Base-by-base conservation (phyloP, 1,140 invertebrate species). In the Cepaea nemoralis region DNA sequence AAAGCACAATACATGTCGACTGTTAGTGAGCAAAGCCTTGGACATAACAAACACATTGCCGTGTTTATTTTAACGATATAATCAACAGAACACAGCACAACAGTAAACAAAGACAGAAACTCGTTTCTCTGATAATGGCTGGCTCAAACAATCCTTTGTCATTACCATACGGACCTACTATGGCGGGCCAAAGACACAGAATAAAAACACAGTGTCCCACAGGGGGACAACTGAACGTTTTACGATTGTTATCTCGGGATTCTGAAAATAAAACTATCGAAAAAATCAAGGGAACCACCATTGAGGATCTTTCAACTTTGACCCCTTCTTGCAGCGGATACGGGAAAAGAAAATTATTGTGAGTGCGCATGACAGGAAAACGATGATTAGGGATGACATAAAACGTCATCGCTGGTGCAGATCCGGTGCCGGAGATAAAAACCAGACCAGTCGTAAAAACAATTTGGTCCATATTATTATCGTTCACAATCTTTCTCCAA, bases 401-500 rank as follows among this genome's bases (percentile, higher is more conserved):
- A 48, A 74, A 74, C 42, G 71, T 74, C 71, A 74, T 74, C 71
- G 71, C 59, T 14, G 31, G 27, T 45, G 42, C 39, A 74, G 71
- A 74, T 74, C 48, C 6, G 22, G 42, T 31, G 39, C 27, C 42
- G 10, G 8, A n/a, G 71, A 74, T 74, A 45, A 33, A 74, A 42
- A 74, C 71, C 71, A 74, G 71, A 50, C 71, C 40, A n/a, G 42
- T 19, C 40, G 42, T 74, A 74, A 74, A 74, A 74, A 74, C 71
- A 74, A 74, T 74, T 74, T 42, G 71, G 42, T 70, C 35, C 12
- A 22, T 48, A 33, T 74, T 45, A 74, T 45, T 74, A 74, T 74
- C 71, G 6, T 31, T 42, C 42, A 74, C 42, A 10, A 48, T 45
- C 71, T 48, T 45, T n/a, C n/a, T n/a, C 24, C 35, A 39, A 1